Conservation (phyloP, 2,113 vertebrate genomes). For the Struthio camelus region DNA sequence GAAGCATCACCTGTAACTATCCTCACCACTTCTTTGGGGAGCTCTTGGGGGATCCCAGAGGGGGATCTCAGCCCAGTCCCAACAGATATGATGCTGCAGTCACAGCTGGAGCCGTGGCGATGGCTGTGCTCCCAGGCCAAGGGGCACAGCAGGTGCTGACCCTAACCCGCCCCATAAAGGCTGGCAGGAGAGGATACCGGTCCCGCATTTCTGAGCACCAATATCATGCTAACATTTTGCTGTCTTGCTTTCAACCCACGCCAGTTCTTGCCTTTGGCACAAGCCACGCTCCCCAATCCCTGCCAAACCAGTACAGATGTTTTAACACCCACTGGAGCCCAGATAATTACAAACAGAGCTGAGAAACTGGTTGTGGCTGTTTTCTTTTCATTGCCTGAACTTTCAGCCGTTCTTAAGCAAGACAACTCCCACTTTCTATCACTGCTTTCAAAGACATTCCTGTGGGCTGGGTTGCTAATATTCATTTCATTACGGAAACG, state of each 20-base stretch:
- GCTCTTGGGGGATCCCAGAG: not conserved
- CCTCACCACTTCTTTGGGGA: not conserved
- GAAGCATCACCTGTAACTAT: not conserved
- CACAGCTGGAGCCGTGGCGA: not conserved
- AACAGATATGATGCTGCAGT: not conserved
- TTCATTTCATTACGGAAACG: not conserved
- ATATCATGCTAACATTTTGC: not conserved
- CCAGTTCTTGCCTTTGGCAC: constrained; percentile 36
- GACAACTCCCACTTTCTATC: not conserved
- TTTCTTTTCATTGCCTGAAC: constrained; percentile 40
- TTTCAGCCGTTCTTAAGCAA: not conserved
- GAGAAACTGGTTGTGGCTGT: not conserved
- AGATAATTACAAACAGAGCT: constrained; percentile 55
- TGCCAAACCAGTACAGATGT: constrained; percentile 71
- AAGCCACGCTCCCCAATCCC: not conserved
- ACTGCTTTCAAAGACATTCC: constrained; percentile 37
- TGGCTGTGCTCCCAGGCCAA: not conserved
- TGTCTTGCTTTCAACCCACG: constrained; percentile 31
- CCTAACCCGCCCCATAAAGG: not conserved
- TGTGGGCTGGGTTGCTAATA: constrained; percentile 9
- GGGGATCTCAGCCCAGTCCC: not conserved
- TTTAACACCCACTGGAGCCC: constrained; percentile 48
- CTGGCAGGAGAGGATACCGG: not conserved
- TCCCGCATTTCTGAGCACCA: not conserved
- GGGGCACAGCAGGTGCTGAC: not conserved